Evolutionary conservation across 2,888 invertebrate genomes (phyloP).

Genomic region (Microchrysa polita): DNA sequence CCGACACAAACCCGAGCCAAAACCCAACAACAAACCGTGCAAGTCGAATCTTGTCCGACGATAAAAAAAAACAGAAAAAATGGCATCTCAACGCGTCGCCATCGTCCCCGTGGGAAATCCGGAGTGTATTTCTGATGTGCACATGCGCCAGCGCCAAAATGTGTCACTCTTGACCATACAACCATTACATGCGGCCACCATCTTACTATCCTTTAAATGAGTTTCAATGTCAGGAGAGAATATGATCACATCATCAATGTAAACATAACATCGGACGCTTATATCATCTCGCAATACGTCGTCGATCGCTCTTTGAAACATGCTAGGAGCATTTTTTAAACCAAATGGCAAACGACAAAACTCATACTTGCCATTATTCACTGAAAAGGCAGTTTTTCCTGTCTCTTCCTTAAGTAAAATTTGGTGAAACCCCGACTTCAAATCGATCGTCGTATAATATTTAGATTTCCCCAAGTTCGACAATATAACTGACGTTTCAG

Average conservation of each 20-base stretch:
- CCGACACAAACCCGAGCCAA: too few relatives aligned
- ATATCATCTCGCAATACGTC: conserved; percentile 17
- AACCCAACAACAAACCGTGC: too few relatives aligned
- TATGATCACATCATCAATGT: conserved; percentile 15
- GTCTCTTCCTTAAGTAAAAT: not conserved
- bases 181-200: too few relatives aligned
- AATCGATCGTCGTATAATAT: not conserved
- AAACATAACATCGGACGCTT: not conserved
- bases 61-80: too few relatives aligned
- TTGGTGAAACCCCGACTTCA: conserved; percentile 18
- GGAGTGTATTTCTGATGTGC: too few relatives aligned
- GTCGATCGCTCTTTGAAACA: conserved; percentile 21
- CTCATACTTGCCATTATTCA: conserved; percentile 3
- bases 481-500: not conserved
- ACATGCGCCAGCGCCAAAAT: too few relatives aligned
- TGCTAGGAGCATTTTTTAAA: conserved; percentile 19
- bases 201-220: not conserved
- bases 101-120: too few relatives aligned
- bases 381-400: not conserved
- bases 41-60: too few relatives aligned
- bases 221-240: not conserved
- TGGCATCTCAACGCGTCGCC: too few relatives aligned
- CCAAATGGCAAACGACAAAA: conserved; percentile 6
- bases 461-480: not conserved
- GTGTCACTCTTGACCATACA: too few relatives aligned